These are phyloP conservation scores for Pachymerium ferrugineum DNA, from an alignment of 2,888 invertebrate species.

Conservation along the genomic window DNA sequence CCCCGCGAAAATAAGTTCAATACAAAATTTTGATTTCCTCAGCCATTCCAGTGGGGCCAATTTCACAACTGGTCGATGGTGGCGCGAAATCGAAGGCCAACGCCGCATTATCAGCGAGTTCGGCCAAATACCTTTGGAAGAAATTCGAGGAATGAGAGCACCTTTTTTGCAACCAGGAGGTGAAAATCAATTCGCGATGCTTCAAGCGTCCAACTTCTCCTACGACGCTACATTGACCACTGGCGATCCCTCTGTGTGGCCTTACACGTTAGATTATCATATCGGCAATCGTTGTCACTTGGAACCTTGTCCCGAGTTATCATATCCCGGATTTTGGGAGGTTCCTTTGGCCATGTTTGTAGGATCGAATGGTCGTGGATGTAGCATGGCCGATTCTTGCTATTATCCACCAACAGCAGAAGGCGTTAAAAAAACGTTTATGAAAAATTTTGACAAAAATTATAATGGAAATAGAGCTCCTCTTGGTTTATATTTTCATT, in stretches of 20 bases:
- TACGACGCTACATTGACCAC: conserved; percentile 95
- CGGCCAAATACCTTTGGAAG: conserved; percentile 56
- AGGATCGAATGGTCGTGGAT: conserved; percentile 85
- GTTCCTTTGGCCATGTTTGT: conserved; percentile 98
- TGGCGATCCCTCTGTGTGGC: conserved; percentile 94
- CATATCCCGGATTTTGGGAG: conserved; percentile 89
- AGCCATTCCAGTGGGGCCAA: conserved; percentile 27
- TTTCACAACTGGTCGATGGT: conserved; percentile 38
- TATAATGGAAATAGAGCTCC: conserved; percentile 35
- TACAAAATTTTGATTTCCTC: neutral
- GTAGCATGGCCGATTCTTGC: conserved; percentile 93
- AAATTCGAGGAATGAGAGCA: conserved; percentile 91
- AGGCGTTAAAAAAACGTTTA: conserved; percentile 83
- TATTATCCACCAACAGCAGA: conserved; percentile 83
- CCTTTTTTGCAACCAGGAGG: conserved; percentile 89
- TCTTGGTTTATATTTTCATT: conserved; percentile 34
- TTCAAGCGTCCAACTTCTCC: conserved; percentile 89
- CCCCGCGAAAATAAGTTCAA: neutral
- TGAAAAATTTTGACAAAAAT: conserved; percentile 58
- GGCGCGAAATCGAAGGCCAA: conserved; percentile 41
- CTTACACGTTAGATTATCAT: conserved; percentile 91
- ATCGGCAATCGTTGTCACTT: conserved; percentile 94
- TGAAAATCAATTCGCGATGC: conserved; percentile 96
- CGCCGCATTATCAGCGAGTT: conserved; percentile 38
- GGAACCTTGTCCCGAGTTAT: conserved; percentile 86